Evolutionary conservation across 2,888 invertebrate genomes (phyloP).

Genomic region (Synergus japonicus): DNA sequence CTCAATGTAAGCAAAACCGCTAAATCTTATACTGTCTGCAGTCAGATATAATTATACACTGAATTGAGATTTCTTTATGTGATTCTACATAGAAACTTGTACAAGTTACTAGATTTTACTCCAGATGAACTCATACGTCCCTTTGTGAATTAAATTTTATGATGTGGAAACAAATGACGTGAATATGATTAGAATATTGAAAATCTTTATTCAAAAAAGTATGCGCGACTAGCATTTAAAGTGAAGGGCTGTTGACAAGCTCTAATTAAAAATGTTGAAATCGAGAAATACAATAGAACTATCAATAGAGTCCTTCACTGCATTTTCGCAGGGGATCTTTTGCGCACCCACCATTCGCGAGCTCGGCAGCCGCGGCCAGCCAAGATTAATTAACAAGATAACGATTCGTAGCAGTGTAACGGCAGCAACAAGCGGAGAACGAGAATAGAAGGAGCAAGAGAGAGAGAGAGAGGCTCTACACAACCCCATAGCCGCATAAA

Average conservation of each 20-base stretch:
- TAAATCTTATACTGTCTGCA: no score
- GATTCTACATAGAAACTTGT: no score
- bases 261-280: neutral
- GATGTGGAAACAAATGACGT: no score
- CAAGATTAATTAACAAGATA: slow-evolving; percentile 77
- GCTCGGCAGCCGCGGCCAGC: slow-evolving; percentile 61
- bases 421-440: slow-evolving; percentile 36
- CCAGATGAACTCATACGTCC: no score
- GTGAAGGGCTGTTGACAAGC: neutral
- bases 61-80: no score
- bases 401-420: slow-evolving; percentile 56
- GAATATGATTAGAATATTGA: no score
- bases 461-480: slow-evolving; percentile 42
- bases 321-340: neutral
- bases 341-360: neutral
- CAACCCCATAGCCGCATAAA: slow-evolving; percentile 46
- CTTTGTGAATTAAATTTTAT: no score
- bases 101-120: no score
- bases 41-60: no score
- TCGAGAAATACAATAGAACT: neutral
- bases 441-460: slow-evolving; percentile 36
- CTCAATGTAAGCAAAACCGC: no score
- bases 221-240: neutral
- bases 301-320: neutral
- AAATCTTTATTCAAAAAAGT: no score